A percentile compares a stretch with the other conserved stretches of the same genome.
These are phyloP conservation scores for Ornithoptera priamus DNA, from an alignment of 2,888 invertebrate species.

Conservation along the genomic window DNA sequence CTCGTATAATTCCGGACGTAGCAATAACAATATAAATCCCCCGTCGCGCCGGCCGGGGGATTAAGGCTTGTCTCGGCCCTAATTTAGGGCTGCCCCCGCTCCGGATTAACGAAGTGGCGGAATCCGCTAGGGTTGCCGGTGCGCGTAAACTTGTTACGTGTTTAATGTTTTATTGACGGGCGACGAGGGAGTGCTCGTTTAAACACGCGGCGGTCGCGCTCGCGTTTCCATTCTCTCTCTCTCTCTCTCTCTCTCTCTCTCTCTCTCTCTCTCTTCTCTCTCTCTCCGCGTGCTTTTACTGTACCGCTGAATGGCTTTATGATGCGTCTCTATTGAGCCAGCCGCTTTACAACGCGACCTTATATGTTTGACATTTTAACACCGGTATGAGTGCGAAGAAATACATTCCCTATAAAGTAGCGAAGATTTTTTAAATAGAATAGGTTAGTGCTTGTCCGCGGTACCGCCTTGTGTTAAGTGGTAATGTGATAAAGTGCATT, in stretches of 20 bases:
- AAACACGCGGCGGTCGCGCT: conserved; percentile 58
- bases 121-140: conserved; percentile 80
- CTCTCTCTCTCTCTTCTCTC: conserved; percentile 36
- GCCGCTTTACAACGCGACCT: conserved; percentile 26
- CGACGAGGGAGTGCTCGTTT: conserved; percentile 75
- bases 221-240: too few species aligned
- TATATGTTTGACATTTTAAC: conserved; percentile 36
- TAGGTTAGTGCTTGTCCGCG: too few species aligned
- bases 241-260: too few species aligned
- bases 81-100: conserved; percentile 80
- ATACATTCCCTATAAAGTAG: too few species aligned
- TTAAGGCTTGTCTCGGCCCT: conserved; percentile 81
- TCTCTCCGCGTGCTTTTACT: conserved; percentile 31
- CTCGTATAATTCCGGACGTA: conserved; percentile 81
- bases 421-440: too few species aligned
- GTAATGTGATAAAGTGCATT: too few species aligned
- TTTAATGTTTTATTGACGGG: conserved; percentile 81
- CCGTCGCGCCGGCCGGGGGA: conserved; percentile 80
- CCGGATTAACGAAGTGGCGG: conserved; percentile 80
- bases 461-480: too few species aligned
- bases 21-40: conserved; percentile 81
- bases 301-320: conserved; percentile 23
- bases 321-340: conserved; percentile 10
- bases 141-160: conserved; percentile 80
- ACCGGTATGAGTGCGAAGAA: too few species aligned